Conservation (phyloP, 2,113 vertebrate genomes). For the Cryptomyrus ogoouensis region DNA sequence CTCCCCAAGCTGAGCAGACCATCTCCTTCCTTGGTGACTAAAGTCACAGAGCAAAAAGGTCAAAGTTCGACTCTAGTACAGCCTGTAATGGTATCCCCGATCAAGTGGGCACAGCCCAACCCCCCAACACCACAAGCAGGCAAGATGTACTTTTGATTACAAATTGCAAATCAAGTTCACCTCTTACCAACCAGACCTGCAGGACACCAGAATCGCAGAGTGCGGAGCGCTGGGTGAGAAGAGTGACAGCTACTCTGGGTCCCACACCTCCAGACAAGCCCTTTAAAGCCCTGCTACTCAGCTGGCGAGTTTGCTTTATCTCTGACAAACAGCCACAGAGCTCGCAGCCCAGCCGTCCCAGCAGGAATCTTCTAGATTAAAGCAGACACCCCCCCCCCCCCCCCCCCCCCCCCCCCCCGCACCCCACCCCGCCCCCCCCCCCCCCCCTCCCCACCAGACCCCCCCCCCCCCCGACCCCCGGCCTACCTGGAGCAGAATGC, state of each 20-base stretch:
- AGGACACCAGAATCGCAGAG: background rate
- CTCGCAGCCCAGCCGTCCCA: background rate
- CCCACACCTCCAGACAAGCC: slow-evolving; percentile 20
- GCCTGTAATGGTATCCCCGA: background rate
- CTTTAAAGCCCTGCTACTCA: slow-evolving; percentile 20
- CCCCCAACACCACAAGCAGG: slow-evolving; percentile 23
- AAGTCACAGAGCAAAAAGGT: background rate
- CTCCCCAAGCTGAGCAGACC: background rate
- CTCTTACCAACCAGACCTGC: slow-evolving; percentile 8
- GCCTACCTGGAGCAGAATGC: slow-evolving; percentile 14
- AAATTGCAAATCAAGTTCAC: slow-evolving; percentile 18
- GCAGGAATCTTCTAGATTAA: slow-evolving; percentile 27
- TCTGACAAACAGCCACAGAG: slow-evolving; percentile 32
- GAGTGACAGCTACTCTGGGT: slow-evolving; percentile 9
- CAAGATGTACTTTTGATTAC: slow-evolving; percentile 23
- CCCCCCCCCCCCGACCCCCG: slow-evolving; percentile 9
- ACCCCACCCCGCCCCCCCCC: slow-evolving; percentile 11
- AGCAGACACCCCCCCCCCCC: slow-evolving; percentile 27
- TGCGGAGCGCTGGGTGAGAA: background rate
- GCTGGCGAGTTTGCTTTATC: slow-evolving; percentile 30
- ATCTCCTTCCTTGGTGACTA: background rate
- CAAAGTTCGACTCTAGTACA: background rate
- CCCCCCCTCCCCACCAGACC: no score
- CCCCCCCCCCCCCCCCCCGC: slow-evolving; percentile 11
- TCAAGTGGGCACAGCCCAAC: background rate